A percentile compares a stretch with the other conserved stretches of the same genome.
phyloP scores from a whole-genome alignment of 2,797 vertebrate genomes.

The Odontamblyopus lacepedii region DNA sequence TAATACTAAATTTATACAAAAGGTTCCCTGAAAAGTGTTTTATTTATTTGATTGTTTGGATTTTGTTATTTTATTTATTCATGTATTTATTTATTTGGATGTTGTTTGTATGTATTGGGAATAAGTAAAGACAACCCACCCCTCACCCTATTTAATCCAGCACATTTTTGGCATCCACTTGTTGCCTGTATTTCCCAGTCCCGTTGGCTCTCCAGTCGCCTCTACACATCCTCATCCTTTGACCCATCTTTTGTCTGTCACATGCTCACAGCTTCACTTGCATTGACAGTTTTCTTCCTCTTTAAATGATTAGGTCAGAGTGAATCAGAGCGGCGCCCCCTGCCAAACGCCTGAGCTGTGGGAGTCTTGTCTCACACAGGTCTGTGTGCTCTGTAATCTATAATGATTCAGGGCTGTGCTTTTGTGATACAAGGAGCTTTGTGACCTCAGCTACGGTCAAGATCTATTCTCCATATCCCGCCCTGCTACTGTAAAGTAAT shows the following conservation, averaged over 20 bases:
- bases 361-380: slow-evolving; percentile 9
- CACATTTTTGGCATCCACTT: not conserved
- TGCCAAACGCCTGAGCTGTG: slow-evolving; percentile 11
- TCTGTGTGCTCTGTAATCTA: not conserved
- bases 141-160: not conserved
- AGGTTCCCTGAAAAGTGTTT: too few species aligned
- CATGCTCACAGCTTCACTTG: not conserved
- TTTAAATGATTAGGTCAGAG: slow-evolving; percentile 13
- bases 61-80: too few species aligned
- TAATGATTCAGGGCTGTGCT: slow-evolving; percentile 8
- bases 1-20: too few species aligned
- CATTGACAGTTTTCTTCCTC: not conserved
- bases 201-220: too few species aligned
- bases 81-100: too few species aligned
- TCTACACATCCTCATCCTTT: not conserved
- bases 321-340: slow-evolving; percentile 8
- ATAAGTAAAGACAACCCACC: too few species aligned
- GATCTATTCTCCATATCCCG: not conserved
- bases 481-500: too few species aligned
- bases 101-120: too few species aligned
- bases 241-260: not conserved
- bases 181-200: too few species aligned
- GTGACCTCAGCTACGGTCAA: slow-evolving; percentile 4
- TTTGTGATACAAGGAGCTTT: slow-evolving; percentile 12
- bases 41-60: too few species aligned